Evolutionary conservation across 2,888 invertebrate genomes (phyloP).

Genomic region (Andricus curvator): DNA sequence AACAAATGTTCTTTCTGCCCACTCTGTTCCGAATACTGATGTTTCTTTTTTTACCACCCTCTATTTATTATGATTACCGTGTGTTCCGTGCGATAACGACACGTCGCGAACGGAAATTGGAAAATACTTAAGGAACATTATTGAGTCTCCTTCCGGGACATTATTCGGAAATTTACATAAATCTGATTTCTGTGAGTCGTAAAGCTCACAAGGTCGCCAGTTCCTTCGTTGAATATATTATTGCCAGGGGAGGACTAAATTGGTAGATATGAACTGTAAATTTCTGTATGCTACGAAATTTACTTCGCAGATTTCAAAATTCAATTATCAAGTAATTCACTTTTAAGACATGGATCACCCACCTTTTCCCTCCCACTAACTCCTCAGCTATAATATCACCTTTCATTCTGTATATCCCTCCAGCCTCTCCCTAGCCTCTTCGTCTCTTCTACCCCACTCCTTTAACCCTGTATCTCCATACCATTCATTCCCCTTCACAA

Average conservation of each 20-base stretch:
- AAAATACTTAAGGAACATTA: constrained; percentile 57
- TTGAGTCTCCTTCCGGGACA: constrained; percentile 49
- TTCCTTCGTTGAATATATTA: background rate
- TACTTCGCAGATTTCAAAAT: background rate
- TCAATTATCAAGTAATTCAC: too few relatives aligned
- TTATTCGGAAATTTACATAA: constrained; percentile 38
- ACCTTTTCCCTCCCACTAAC: too few relatives aligned
- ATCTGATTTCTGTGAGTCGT: constrained; percentile 19
- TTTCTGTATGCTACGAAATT: background rate
- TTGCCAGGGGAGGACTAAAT: background rate
- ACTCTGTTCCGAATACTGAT: too few relatives aligned
- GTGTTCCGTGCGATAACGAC: constrained; percentile 51
- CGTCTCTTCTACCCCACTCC: too few relatives aligned
- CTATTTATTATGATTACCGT: constrained; percentile 55
- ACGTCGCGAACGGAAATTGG: constrained; percentile 56
- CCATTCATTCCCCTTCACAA: too few relatives aligned
- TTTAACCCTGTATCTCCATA: too few relatives aligned
- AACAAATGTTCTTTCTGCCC: too few relatives aligned
- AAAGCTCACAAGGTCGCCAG: constrained; percentile 1
- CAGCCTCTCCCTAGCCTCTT: too few relatives aligned
- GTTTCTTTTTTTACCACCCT: background rate
- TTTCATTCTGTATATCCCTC: too few relatives aligned
- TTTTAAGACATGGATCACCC: too few relatives aligned
- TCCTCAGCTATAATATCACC: too few relatives aligned
- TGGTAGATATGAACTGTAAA: background rate